Evolutionary conservation across 2,113 vertebrate species (phyloP), one percentile per base, ranked within the genome.

Genomic region (Peucedramus taeniatus): DNA sequence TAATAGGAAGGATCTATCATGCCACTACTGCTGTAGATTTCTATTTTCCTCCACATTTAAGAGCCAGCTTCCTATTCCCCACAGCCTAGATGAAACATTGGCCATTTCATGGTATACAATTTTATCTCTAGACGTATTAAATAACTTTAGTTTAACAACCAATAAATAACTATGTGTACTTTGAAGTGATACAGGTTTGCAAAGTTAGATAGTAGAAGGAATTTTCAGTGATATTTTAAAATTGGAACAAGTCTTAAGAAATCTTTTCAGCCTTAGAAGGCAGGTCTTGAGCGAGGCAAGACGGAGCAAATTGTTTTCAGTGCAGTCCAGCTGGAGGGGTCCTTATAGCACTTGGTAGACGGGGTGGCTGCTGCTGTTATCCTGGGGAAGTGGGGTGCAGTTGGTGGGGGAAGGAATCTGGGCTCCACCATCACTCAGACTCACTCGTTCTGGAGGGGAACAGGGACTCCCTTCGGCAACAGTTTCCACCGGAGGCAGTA

Each of bases 261-360:
- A 68, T 80, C 71, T 93, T 82, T 94, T 92, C 35, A 71, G 27
- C 87, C 60, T 82, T 35, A 61, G 75, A 92, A 94, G 63, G 80
- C 89, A 92, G 79, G 51, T 71, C 72, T 89, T 3, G 6, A 96
- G 76, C 1, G 1, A 91, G 90, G 75, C 77, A 83, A 83, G 94
- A 76, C 0, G 1, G 80, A 87, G 85, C 84, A 56, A 49, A 83
- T 80, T 71, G 47, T 35, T 64, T 72, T 82, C 9, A 39, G 75
- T 31, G 59, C 80, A 87, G 83, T 90, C 72, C 74, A 49, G 74
- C 81, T 72, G 84, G 89, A 76, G 70, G 24, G 49, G 66, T 60
- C 33, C 96, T 98, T 98, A 99, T 97, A 99, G 98, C 95, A 99
- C 99, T 97, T 99, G 99, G 94, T 99, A 99, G 94, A 99, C 98